Conservation (phyloP, 1,140 invertebrate species). For the Drosophila takahashii region DNA sequence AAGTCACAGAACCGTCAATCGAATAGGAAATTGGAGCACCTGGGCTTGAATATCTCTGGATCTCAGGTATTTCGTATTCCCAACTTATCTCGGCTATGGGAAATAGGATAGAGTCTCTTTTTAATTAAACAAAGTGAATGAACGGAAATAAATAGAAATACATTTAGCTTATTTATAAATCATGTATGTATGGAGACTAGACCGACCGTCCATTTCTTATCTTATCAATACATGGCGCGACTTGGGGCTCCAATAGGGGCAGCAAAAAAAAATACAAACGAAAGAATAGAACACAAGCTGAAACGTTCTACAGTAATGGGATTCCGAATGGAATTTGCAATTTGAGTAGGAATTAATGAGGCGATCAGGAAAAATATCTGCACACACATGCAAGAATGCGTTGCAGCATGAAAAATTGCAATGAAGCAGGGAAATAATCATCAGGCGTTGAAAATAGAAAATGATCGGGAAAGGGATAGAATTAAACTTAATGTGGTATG, state of each 20-base stretch:
- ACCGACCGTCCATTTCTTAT: constrained; percentile 17
- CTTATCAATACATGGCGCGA: constrained; percentile 31
- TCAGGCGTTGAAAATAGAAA: constrained; percentile 31
- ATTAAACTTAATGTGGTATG: constrained; percentile 8
- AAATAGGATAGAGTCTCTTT: constrained; percentile 18
- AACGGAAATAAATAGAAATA: constrained; percentile 61
- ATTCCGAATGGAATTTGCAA: constrained; percentile 42
- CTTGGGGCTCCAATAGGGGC: constrained; percentile 14
- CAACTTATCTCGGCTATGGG: constrained; percentile 16
- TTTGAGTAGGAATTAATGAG: constrained; percentile 30
- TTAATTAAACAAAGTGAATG: constrained; percentile 69
- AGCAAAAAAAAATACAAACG: constrained; percentile 10
- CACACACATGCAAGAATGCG: constrained; percentile 9
- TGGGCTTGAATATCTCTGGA: constrained; percentile 29
- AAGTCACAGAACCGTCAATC: constrained; percentile 50
- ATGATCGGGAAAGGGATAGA: constrained; percentile 14
- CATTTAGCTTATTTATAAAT: constrained; percentile 4
- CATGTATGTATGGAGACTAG: constrained; percentile 4
- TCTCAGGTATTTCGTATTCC: constrained; percentile 21
- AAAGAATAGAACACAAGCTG: constrained; percentile 6
- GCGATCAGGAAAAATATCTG: constrained; percentile 29
- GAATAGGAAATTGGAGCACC: constrained; percentile 53
- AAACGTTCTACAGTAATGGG: constrained; percentile 25
- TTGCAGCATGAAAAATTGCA: constrained; percentile 27
- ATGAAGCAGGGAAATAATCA: constrained; percentile 5